Conservation (phyloP, 2,888 invertebrate species). For the Allolobophora icterica region DNA sequence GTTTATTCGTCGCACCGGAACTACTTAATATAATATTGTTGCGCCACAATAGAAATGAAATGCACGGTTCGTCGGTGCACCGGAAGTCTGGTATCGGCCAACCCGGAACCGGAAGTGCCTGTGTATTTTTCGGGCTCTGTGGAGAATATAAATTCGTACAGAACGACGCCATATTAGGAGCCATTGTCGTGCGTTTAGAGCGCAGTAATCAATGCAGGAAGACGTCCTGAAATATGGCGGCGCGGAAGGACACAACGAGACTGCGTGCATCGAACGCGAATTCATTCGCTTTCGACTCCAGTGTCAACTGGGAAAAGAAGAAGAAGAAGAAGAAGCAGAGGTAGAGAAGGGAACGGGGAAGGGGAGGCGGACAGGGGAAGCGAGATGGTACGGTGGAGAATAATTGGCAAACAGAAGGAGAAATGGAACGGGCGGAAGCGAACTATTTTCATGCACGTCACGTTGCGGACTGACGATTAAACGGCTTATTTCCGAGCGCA, state of each 20-base stretch:
- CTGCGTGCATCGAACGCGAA: constrained; percentile 12
- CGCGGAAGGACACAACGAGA: background rate
- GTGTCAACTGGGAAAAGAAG: constrained; percentile 14
- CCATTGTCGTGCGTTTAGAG: constrained; percentile 17
- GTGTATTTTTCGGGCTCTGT: constrained; percentile 10
- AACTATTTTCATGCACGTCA: constrained; percentile 31
- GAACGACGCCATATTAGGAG: background rate
- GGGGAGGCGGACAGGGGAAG: background rate
- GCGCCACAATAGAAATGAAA: constrained; percentile 18
- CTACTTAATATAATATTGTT: constrained; percentile 31
- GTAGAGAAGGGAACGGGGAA: background rate
- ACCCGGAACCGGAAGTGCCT: constrained; percentile 7
- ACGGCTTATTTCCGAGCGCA: constrained; percentile 32
- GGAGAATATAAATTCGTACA: background rate
- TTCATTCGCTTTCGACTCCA: background rate
- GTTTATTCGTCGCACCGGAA: background rate
- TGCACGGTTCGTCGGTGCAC: constrained; percentile 15
- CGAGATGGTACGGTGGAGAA: background rate
- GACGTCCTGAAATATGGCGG: constrained; percentile 18
- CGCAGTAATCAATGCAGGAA: constrained; percentile 20
- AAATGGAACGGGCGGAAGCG: constrained; percentile 23
- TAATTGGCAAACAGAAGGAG: constrained; percentile 21
- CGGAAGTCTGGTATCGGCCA: constrained; percentile 24
- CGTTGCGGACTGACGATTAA: constrained; percentile 19
- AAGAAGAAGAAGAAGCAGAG: background rate